Percentiles rank a stretch among this genome's conserved stretches.
Conservation (phyloP, 2,888 invertebrate genomes). For the Amphipyra tragopoginis region DNA sequence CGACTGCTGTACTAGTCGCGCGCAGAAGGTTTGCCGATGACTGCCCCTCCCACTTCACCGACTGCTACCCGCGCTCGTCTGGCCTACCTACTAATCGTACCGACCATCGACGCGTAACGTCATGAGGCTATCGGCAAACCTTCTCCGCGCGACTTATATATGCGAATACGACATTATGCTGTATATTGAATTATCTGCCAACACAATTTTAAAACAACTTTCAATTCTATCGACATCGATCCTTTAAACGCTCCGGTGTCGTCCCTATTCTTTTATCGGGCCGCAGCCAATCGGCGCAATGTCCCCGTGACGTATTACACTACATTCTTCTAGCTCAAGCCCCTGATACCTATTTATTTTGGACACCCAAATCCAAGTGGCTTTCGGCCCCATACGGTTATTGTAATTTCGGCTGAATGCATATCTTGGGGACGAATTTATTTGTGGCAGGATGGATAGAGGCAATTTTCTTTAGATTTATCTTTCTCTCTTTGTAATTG, state of each 20-base stretch:
- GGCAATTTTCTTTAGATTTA: slow-evolving; percentile 35
- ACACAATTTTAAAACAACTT: not conserved
- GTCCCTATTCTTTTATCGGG: slow-evolving; percentile 71
- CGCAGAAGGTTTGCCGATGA: too few species aligned
- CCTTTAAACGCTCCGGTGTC: slow-evolving; percentile 14
- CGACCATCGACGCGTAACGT: too few species aligned
- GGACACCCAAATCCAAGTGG: slow-evolving; percentile 72
- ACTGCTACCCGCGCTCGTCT: too few species aligned
- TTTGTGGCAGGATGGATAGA: slow-evolving; percentile 10
- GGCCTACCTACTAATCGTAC: too few species aligned
- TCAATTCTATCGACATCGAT: slow-evolving; percentile 34
- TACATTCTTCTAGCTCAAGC: slow-evolving; percentile 83
- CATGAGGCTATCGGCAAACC: too few species aligned
- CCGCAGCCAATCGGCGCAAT: slow-evolving; percentile 76
- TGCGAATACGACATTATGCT: too few species aligned
- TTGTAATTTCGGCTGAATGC: slow-evolving; percentile 52
- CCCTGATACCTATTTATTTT: slow-evolving; percentile 81
- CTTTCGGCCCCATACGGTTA: slow-evolving; percentile 66
- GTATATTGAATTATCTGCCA: not conserved
- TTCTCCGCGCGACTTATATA: too few species aligned
- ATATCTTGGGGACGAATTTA: slow-evolving; percentile 32
- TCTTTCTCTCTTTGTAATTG: slow-evolving; percentile 1
- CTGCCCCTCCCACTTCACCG: too few species aligned
- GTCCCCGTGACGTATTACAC: slow-evolving; percentile 80
- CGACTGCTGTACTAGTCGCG: too few species aligned